Base-by-base conservation (phyloP, 2,797 vertebrate species). In the Falco berigora region DNA sequence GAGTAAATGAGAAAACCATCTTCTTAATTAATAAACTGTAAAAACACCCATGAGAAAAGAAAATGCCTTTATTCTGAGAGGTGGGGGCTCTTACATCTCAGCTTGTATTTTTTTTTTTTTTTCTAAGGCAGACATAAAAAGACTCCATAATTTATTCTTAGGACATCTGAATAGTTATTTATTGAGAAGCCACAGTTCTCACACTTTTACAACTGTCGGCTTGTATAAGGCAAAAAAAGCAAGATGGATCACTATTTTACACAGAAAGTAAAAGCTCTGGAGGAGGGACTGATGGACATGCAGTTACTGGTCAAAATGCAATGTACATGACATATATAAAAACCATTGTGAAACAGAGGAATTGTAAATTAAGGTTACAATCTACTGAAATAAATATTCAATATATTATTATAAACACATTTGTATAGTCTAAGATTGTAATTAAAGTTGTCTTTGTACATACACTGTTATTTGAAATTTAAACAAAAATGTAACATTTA, bases 161-260 rank as follows among this genome's bases (percentile, higher is more conserved):
- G 97, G 98, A 97, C 97, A 98, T 99, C 98, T 98, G 99, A 99
- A 99, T 98, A 99, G 97, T 99, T 98, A 98, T 97, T 98, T 99
- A 99, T 99, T 99, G 98, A 98, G 98, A 98, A 98, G 98, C 98
- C 98, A 99, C 98, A 97, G 99, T 99, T 98, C 98, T 98, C 98
- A 99, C 99, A 99, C 98, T 99, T 99, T 99, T 98, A 99, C 99
- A 99, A 99, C 99, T 98, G 98, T 98, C 97, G 98, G 98, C 98
- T 98, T 98, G 97, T 98, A 98, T 98, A 98, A 99, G 98, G 98
- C 98, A 98, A 98, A 96, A 98, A 98, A 99, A 98, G 98, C 98
- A 99, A 98, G 97, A 98, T 98, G 98, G 98, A 98, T 97, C 98
- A 98, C 98, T 97, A 96, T 98, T 97, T 98, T 98, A 98, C 98